Conservation (phyloP, 2,797 vertebrate genomes). For the Lutjanus argentimaculatus region DNA sequence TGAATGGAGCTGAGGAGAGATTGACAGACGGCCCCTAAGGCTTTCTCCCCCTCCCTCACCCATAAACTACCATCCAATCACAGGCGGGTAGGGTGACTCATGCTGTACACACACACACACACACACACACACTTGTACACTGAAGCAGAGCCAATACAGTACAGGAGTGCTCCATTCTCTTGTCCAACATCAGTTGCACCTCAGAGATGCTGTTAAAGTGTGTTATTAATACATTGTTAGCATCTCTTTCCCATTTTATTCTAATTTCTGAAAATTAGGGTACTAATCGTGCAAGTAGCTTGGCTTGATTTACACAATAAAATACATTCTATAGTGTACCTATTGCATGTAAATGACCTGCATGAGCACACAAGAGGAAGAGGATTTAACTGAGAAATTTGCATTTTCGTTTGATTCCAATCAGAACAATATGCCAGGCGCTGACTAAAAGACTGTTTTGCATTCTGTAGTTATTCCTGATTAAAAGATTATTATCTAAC, state of each 20-base stretch:
- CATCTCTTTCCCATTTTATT: neutral
- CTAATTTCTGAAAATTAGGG: neutral
- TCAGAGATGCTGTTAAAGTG: slow-evolving; percentile 31
- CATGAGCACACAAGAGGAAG: slow-evolving; percentile 48
- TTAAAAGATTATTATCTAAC: slow-evolving; percentile 35
- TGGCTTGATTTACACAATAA: slow-evolving; percentile 22
- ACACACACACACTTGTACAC: slow-evolving; percentile 42
- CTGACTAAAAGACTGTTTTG: slow-evolving; percentile 37
- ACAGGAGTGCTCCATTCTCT: slow-evolving; percentile 51
- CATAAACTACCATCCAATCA: slow-evolving; percentile 88
- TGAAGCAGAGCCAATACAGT: slow-evolving; percentile 57
- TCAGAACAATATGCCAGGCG: slow-evolving; percentile 29
- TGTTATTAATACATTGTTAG: slow-evolving; percentile 29
- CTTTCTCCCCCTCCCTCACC: slow-evolving; percentile 71
- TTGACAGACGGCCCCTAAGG: slow-evolving; percentile 89
- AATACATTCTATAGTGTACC: slow-evolving; percentile 3
- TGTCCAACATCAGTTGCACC: slow-evolving; percentile 52
- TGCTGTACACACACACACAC: slow-evolving; percentile 83
- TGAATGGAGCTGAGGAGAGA: slow-evolving; percentile 92
- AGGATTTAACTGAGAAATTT: slow-evolving; percentile 53
- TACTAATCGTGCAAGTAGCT: neutral
- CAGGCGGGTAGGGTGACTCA: slow-evolving; percentile 88
- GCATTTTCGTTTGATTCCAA: slow-evolving; percentile 66
- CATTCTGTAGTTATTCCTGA: slow-evolving; percentile 41
- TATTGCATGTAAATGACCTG: slow-evolving; percentile 36